These are phyloP conservation scores for Torymus texanus DNA, from an alignment of 2,888 invertebrate genomes.

Conservation along the genomic window DNA sequence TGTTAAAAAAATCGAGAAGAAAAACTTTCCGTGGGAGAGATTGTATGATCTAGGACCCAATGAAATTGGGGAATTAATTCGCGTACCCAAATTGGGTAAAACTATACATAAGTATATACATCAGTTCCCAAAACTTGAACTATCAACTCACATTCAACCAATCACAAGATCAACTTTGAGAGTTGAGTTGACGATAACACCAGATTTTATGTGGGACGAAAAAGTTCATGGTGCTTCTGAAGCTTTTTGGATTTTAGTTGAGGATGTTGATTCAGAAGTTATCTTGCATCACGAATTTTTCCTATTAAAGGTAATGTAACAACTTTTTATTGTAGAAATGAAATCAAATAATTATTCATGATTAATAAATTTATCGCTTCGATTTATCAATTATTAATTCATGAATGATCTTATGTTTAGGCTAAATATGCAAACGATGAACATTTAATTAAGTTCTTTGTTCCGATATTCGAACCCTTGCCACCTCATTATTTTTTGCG, in stretches of 20 bases:
- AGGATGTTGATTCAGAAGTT: constrained; percentile 91
- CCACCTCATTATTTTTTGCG: constrained; percentile 98
- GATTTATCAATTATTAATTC: too few relatives aligned
- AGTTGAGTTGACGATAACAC: constrained; percentile 97
- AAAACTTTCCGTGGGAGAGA: constrained; percentile 94
- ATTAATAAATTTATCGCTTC: too few relatives aligned
- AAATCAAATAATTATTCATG: too few relatives aligned
- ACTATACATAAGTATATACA: constrained; percentile 97
- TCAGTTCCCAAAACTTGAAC: constrained; percentile 96
- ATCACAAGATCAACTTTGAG: constrained; percentile 94
- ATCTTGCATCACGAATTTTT: constrained; percentile 94
- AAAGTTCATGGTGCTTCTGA: constrained; percentile 89
- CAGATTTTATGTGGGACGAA: constrained; percentile 99
- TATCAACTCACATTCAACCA: constrained; percentile 98
- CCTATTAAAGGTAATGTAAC: constrained; percentile 82
- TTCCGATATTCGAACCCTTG: constrained; percentile 98
- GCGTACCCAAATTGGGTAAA: constrained; percentile 94
- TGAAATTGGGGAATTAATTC: constrained; percentile 95
- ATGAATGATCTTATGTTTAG: constrained; percentile 11
- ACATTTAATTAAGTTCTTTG: constrained; percentile 97
- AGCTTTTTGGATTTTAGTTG: constrained; percentile 92
- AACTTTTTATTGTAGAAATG: too few relatives aligned
- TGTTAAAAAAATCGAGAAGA: constrained; percentile 98
- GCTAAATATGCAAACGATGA: constrained; percentile 96
- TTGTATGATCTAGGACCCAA: constrained; percentile 97